Evolutionary conservation across 2,797 vertebrate genomes (phyloP), one percentile per base, ranked within the genome.

Genomic region (Microctenopoma steveboyesi): DNA sequence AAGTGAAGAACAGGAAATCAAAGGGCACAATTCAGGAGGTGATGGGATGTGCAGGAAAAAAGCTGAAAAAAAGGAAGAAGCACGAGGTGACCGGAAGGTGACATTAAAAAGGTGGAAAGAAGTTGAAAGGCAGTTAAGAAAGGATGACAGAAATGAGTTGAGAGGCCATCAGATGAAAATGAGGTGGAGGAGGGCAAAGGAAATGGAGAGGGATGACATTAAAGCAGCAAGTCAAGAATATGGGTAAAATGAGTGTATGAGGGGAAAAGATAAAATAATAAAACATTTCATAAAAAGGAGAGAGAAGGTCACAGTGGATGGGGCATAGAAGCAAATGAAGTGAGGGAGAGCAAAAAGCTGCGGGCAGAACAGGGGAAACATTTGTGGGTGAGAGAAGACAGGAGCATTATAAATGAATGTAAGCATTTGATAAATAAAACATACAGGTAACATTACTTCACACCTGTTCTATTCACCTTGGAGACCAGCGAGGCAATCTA

Each of bases 1-100:
- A 70, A 62, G 63, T 54, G 35, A 72, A 56, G 46, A 69, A 82
- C 16, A 71, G 45, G 61, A 70, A 71, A 76, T 77, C 15, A 43
- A 76, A 64, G 33, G 42, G 49, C 16, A 50, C 10, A 64, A 53
- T 45, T 81, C 22, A 69, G 42, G 60, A 69, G 39, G 46, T 49
- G 59, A 70, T 61, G 42, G 33, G 42, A 72, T 46, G 37, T 50
- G 37, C 58, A 46, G 76, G 22, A 79, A 71, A 56, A 80, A 82
- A 81, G 69, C 16, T 37, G 22, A 65, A 69, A 47, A 78, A 43
- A 42, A 18, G 65, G 68, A 54, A 59, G 74, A 46, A 54, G 45
- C 5, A 10, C 52, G 35, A 16, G 45, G 47, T 67, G 42, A 78
- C 10, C 42, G 46, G 14, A 64, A 75, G 55, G 63, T 65, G 35